A percentile compares a stretch with the other conserved stretches of the same genome.
These are phyloP conservation scores for Philypnodon macrostomus DNA, from an alignment of 2,797 vertebrate species.

Conservation along the genomic window DNA sequence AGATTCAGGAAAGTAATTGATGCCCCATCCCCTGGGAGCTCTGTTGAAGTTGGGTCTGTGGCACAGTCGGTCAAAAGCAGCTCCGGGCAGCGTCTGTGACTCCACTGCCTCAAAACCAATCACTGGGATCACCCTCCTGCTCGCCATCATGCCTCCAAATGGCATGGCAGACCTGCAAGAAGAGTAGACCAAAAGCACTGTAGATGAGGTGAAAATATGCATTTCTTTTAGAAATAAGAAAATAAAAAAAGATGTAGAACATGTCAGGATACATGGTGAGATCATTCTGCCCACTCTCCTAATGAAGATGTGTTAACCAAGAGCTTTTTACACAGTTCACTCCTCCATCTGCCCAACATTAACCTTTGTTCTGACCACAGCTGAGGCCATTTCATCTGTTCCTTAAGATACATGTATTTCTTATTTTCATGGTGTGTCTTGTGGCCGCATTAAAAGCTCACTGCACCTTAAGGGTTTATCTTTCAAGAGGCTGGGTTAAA, in stretches of 20 bases:
- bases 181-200: slow-evolving; percentile 4
- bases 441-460: slow-evolving; percentile 47
- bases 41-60: slow-evolving; percentile 89
- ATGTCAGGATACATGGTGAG: slow-evolving; percentile 4
- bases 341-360: slow-evolving; percentile 28
- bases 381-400: slow-evolving; percentile 44
- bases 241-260: slow-evolving; percentile 2
- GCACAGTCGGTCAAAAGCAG: slow-evolving; percentile 71
- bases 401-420: slow-evolving; percentile 48
- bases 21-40: slow-evolving; percentile 85
- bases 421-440: slow-evolving; percentile 43
- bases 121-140: slow-evolving; percentile 69
- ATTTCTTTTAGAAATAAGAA: not conserved
- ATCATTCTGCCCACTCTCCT: slow-evolving; percentile 2
- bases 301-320: slow-evolving; percentile 11
- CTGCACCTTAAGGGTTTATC: slow-evolving; percentile 41
- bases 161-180: slow-evolving; percentile 85
- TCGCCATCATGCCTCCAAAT: slow-evolving; percentile 76
- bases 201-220: not conserved
- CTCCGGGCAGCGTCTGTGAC: slow-evolving; percentile 54
- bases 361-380: slow-evolving; percentile 36
- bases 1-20: slow-evolving; percentile 79
- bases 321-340: slow-evolving; percentile 13
- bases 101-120: slow-evolving; percentile 70
- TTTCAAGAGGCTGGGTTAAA: slow-evolving; percentile 68